Evolutionary conservation across 1,140 invertebrate species (phyloP).

Genomic region (Eriosoma lanigerum): DNA sequence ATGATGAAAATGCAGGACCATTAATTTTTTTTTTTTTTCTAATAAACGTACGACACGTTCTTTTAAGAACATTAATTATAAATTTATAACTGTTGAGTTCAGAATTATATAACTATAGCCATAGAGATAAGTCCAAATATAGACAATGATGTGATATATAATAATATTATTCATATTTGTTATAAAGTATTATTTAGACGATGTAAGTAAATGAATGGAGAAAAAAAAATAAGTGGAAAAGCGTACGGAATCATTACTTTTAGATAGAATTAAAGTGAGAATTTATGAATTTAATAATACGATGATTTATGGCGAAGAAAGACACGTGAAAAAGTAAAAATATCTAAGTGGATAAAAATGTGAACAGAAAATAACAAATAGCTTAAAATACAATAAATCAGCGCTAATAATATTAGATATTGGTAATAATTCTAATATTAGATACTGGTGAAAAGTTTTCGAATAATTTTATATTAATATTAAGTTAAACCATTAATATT

Average conservation of each 20-base stretch:
- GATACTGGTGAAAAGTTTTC: too few species aligned
- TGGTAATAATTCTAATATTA: too few species aligned
- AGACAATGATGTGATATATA: too few species aligned
- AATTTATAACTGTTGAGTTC: too few species aligned
- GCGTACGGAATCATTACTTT: neutral
- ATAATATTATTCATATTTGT: too few species aligned
- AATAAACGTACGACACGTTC: too few species aligned
- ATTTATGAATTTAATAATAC: neutral
- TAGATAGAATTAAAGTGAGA: neutral
- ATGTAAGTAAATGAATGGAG: neutral
- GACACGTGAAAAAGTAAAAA: neutral
- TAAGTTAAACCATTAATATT: neutral
- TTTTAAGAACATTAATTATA: too few species aligned
- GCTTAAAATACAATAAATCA: neutral
- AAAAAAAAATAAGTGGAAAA: neutral
- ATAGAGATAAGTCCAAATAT: too few species aligned
- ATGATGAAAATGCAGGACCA: neutral
- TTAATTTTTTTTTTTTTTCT: neutral
- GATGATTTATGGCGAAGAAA: neutral
- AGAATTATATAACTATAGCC: too few species aligned
- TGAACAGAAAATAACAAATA: neutral
- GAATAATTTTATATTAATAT: neutral
- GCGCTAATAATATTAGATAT: neutral
- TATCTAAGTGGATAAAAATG: neutral
- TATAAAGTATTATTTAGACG: too few species aligned